Conservation (phyloP, 1,140 invertebrate species). For the Panulirus ornatus region DNA sequence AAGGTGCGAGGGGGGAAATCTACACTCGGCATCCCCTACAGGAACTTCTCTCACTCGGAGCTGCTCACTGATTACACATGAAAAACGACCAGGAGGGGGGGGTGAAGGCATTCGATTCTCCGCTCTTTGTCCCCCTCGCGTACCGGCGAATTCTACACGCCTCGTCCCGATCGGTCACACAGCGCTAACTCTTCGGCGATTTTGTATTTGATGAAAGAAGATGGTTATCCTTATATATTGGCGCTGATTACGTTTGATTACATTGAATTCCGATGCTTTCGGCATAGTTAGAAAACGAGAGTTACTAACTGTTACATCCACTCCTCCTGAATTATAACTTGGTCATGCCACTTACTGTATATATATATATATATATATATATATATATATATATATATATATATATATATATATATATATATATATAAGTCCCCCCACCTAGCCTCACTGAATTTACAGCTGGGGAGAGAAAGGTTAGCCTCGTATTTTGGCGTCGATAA, state of each 20-base stretch:
- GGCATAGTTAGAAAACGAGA: neutral
- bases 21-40: conserved; percentile 63
- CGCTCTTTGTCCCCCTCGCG: neutral
- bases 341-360: no score
- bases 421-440: neutral
- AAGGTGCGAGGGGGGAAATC: conserved; percentile 27
- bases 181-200: conserved; percentile 12
- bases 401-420: conserved; percentile 36
- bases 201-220: conserved; percentile 56
- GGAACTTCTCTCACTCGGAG: conserved; percentile 51
- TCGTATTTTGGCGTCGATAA: no score
- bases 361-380: conserved; percentile 32
- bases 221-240: conserved; percentile 59
- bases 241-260: conserved; percentile 49
- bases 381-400: conserved; percentile 36
- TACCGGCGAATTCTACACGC: conserved; percentile 6
- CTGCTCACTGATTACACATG: conserved; percentile 69
- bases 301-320: neutral
- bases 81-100: conserved; percentile 39
- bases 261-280: conserved; percentile 39
- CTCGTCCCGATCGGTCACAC: neutral
- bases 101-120: conserved; percentile 7
- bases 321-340: neutral
- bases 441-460: no score
- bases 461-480: no score